Conservation (phyloP, 2,113 vertebrate genomes). For the Telmatochromis bifrenatus region DNA sequence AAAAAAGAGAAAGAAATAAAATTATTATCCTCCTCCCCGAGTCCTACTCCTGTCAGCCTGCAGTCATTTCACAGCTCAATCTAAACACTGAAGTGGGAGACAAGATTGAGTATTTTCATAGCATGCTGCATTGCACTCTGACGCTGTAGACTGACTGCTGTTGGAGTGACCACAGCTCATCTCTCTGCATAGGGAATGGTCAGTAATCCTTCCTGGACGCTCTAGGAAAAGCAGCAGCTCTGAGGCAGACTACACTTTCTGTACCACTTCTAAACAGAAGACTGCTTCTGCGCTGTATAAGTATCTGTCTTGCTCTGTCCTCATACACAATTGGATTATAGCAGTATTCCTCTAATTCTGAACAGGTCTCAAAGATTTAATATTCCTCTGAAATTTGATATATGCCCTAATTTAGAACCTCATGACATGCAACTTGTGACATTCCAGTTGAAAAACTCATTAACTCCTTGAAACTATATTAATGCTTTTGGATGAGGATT, state of each 20-base stretch:
- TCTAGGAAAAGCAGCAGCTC: slow-evolving; percentile 3
- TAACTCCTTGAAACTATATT: slow-evolving; percentile 42
- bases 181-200: slow-evolving; percentile 4
- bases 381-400: slow-evolving; percentile 70
- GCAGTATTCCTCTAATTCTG: slow-evolving; percentile 42
- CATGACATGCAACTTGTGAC: slow-evolving; percentile 72
- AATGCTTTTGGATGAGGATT: not conserved
- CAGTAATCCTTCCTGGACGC: slow-evolving; percentile 25
- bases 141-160: slow-evolving; percentile 3
- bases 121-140: slow-evolving; percentile 13
- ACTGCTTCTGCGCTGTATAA: slow-evolving; percentile 10
- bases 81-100: slow-evolving; percentile 29
- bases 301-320: slow-evolving; percentile 32
- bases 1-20: not conserved
- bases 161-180: slow-evolving; percentile 31
- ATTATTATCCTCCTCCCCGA: not conserved
- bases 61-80: slow-evolving; percentile 25
- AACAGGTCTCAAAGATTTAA: slow-evolving; percentile 68
- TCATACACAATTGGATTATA: slow-evolving; percentile 68
- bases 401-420: slow-evolving; percentile 70
- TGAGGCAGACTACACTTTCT: not conserved
- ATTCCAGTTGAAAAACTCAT: slow-evolving; percentile 26
- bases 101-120: slow-evolving; percentile 41
- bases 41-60: slow-evolving; percentile 8
- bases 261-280: slow-evolving; percentile 27